A percentile compares a stretch with the other conserved stretches of the same genome.
phyloP scores from a whole-genome alignment of 2,113 vertebrate genomes.

The Callaeas wilsoni region DNA sequence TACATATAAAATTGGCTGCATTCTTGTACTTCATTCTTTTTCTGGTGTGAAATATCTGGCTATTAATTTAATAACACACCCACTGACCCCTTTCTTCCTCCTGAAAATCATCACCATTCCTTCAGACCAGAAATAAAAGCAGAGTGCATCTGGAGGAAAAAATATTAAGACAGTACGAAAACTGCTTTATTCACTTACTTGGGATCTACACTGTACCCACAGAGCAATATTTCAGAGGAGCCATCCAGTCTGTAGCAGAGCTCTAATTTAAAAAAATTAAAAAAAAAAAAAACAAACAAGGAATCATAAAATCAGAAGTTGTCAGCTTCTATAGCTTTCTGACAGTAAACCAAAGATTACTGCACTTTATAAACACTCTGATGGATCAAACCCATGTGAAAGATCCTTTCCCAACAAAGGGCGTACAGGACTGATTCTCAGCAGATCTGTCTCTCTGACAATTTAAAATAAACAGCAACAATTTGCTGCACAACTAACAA shows the following conservation, averaged over 20 bases:
- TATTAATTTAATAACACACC: background rate
- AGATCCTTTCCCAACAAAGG: background rate
- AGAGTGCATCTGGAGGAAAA: background rate
- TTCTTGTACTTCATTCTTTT: background rate
- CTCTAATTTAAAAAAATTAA: too few species aligned
- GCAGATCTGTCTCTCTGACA: background rate
- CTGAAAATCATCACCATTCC: background rate
- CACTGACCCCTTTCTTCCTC: background rate
- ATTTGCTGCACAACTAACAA: background rate
- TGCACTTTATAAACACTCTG: background rate
- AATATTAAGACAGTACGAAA: background rate
- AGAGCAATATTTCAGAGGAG: slow-evolving; percentile 83
- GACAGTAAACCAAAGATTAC: background rate
- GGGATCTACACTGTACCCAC: slow-evolving; percentile 76
- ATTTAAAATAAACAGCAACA: background rate
- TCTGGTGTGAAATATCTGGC: background rate
- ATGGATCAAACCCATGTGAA: background rate
- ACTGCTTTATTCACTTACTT: slow-evolving; percentile 74
- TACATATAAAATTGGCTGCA: background rate
- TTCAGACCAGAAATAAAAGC: background rate
- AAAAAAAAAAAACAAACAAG: background rate
- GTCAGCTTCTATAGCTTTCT: background rate
- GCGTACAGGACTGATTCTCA: background rate
- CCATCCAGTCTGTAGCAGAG: slow-evolving; percentile 73
- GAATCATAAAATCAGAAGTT: background rate